Percentiles rank a stretch among this genome's conserved stretches.
Conservation (phyloP, 2,888 invertebrate species). For the Papilio demoleus region DNA sequence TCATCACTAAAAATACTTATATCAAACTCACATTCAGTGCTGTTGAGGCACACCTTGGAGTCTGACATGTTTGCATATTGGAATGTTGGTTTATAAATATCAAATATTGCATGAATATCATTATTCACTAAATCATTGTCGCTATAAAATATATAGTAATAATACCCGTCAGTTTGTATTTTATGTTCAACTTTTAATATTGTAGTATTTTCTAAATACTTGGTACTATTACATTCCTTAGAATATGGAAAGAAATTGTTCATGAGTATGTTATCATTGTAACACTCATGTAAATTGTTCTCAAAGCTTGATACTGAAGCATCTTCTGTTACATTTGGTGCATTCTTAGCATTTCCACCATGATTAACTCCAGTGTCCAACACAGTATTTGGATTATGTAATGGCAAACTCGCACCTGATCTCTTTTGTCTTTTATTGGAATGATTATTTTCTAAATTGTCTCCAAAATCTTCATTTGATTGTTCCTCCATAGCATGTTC, state of each 20-base stretch:
- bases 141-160: slow-evolving; percentile 95
- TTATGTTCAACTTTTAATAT: slow-evolving; percentile 87
- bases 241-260: slow-evolving; percentile 88
- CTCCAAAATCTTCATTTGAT: slow-evolving; percentile 17
- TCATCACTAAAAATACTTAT: slow-evolving; percentile 89
- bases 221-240: slow-evolving; percentile 86
- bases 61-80: slow-evolving; percentile 88
- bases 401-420: slow-evolving; percentile 59
- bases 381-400: slow-evolving; percentile 79
- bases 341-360: slow-evolving; percentile 88
- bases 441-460: slow-evolving; percentile 32
- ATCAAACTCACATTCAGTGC: slow-evolving; percentile 89
- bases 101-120: slow-evolving; percentile 92
- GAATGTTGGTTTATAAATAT: slow-evolving; percentile 93
- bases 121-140: slow-evolving; percentile 92
- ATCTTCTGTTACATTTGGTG: slow-evolving; percentile 78
- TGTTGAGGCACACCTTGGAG: slow-evolving; percentile 88
- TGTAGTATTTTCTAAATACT: slow-evolving; percentile 87
- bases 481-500: slow-evolving; percentile 38
- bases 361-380: slow-evolving; percentile 90
- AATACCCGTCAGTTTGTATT: slow-evolving; percentile 90
- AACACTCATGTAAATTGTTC: slow-evolving; percentile 89
- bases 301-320: slow-evolving; percentile 93
- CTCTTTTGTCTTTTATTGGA: slow-evolving; percentile 51
- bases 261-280: slow-evolving; percentile 89